Base-by-base conservation (phyloP, 2,888 invertebrate genomes). In the Thereva unica region DNA sequence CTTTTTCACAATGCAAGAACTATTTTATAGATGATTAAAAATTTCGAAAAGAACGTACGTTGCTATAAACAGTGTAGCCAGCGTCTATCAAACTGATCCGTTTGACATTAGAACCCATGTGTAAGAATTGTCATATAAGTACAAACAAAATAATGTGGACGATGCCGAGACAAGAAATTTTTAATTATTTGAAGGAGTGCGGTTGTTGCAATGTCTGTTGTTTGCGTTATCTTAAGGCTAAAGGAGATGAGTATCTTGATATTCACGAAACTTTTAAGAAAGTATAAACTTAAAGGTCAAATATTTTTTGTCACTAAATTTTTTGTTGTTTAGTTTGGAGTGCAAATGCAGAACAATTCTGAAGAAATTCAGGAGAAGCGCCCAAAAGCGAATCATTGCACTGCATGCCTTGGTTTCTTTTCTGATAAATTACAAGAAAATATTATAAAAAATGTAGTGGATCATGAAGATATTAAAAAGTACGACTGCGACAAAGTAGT, bases 361-460 rank as follows among this genome's bases (percentile, higher is more conserved):
- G 47, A 59, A 38, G 23, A 40, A 5, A 41, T n/a, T 9, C 34
- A 8, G 8, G 34, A 23, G 23, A 61, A 61, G 9, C 38, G 50
- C 4, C 2, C 9, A 4, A 9, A 50, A n/a, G 10, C 5, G 4
- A 61, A 61, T 23, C 79, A 85, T 0, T 94, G 94, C 74, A 78
- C 85, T 0, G 84, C 86, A 57, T 94, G 93, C 75, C 79, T 93
- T 5, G 91, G 90, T 1, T 80, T 93, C 5, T 83, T 93, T 61
- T 87, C 90, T 73, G 82, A 84, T 64, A 77, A 81, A 12, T 82
- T 83, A 56, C 80, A 85, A 59, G 77, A 82, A 3, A 80, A 83
- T 69, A 82, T 85, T 9, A 78, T 87, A 66, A 80, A 85, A 8
- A 77, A 80, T n/a, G 78, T 87, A 37, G 76, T 84, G 6, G 79